Evolutionary conservation across 2,888 invertebrate genomes (phyloP), one percentile per base, ranked within the genome.

Genomic region (Marronus borbonicus): DNA sequence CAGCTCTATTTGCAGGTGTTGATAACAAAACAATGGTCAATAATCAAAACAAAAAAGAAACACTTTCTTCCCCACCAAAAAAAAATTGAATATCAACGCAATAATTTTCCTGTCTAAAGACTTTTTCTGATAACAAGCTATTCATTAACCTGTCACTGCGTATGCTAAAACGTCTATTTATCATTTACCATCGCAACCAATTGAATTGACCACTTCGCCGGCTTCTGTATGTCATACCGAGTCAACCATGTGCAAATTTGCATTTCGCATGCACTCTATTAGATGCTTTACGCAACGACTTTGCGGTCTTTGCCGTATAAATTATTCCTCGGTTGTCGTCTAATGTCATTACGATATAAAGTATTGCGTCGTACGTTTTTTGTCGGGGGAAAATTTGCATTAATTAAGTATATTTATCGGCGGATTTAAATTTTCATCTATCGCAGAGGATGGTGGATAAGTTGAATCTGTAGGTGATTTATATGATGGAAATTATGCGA

Each of bases 251-350:
- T 55, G 55, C 17, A 17, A 55, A 20, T 55, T 55, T 55, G 8
- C 20, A 20, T 55, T 55, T 55, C 20, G 55, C 17, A 55, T 55
- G 55, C 55, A 55, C 5, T 17, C 20, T 17, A 55, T 55, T 55
- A 55, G 55, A 55, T 17, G 55, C n/a, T 55, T 55, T 8, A 52
- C n/a, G 17, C 55, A 20, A 55, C n/a, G 55, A 17, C 20, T 55
- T 3, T 20, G 17, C 2, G 55, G 55, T 20, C 17, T 20, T 20
- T 17, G 55, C 17, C 20, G 14, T 55, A 20, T 55, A 55, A 55
- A 55, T 55, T 55, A 55, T 55, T 55, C n/a, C 17, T 5, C 8
- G 20, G 55, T 20, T 55, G 55, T 55, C 55, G 55, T 55, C 55
- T 55, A 55, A 20, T 55, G 55, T 55, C 55, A 55, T 55, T 55